phyloP scores from a whole-genome alignment of 2,113 vertebrate genomes.

The Oncorhynchus masou region DNA sequence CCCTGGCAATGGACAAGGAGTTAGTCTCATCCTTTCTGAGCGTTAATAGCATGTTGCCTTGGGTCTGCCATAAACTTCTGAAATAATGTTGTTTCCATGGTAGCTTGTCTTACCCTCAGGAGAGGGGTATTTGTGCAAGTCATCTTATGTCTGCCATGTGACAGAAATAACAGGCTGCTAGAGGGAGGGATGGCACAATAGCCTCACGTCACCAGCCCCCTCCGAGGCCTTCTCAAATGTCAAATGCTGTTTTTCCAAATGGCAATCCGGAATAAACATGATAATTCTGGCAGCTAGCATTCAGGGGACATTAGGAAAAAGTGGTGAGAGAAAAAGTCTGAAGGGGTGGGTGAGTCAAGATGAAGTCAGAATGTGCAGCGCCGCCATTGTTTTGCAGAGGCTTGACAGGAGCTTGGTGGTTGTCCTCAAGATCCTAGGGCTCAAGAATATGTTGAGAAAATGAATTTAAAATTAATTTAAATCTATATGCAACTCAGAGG shows the following conservation, averaged over 20 bases:
- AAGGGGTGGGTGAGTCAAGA: background rate
- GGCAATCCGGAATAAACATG: constrained; percentile 19
- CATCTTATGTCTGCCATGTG: constrained; percentile 30
- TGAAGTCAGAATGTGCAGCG: background rate
- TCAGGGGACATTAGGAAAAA: constrained; percentile 3
- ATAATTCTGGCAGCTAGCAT: background rate
- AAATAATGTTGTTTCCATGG: background rate
- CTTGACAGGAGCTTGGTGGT: background rate
- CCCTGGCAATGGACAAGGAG: background rate
- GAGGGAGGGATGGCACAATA: background rate
- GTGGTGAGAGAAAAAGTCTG: background rate
- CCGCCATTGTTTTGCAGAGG: background rate
- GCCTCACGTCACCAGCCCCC: constrained; percentile 2
- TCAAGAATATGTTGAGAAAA: no score
- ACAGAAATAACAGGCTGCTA: constrained; percentile 5
- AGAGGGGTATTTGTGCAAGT: constrained; percentile 49
- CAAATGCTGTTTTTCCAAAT: constrained; percentile 37
- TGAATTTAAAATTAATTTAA: no score
- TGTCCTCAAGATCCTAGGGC: no score
- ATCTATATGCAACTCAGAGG: no score
- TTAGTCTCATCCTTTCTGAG: background rate
- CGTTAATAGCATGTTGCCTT: background rate
- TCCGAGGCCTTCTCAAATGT: constrained; percentile 47
- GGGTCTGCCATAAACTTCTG: background rate
- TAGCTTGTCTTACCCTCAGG: background rate